Conservation (phyloP, 2,113 vertebrate species). For the Pandion haliaetus region DNA sequence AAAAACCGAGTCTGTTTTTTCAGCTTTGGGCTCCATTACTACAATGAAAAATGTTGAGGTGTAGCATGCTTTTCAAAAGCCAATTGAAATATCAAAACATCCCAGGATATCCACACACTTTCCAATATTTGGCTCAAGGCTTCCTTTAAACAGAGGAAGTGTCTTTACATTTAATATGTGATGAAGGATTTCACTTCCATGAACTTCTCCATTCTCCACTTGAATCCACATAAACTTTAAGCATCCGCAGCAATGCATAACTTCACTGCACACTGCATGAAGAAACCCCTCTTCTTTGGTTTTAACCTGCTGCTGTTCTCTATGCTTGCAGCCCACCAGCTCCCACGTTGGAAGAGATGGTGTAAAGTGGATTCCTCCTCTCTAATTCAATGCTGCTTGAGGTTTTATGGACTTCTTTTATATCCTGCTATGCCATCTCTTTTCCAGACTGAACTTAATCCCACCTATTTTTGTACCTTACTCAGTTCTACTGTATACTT, state of each 20-base stretch:
- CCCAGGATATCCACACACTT: neutral
- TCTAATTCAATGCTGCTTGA: neutral
- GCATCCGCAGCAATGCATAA: no score
- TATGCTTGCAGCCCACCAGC: neutral
- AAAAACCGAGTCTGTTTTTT: neutral
- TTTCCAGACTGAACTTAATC: neutral
- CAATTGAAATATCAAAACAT: neutral
- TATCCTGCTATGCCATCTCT: neutral
- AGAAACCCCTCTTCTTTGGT: neutral
- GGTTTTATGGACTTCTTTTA: neutral
- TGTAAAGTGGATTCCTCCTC: neutral
- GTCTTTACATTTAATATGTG: neutral
- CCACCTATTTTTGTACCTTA: neutral
- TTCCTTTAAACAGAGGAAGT: neutral
- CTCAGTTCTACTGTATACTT: neutral
- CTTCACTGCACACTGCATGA: neutral
- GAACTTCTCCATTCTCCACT: neutral
- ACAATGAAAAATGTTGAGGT: neutral
- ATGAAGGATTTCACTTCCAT: neutral
- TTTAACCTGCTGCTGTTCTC: neutral
- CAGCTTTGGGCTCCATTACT: neutral
- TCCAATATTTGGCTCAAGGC: neutral
- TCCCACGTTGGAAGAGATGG: accelerated
- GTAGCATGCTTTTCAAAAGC: neutral
- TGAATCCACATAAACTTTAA: neutral